Base-by-base conservation (phyloP, 2,797 vertebrate species). In the Phalanger gymnotis region DNA sequence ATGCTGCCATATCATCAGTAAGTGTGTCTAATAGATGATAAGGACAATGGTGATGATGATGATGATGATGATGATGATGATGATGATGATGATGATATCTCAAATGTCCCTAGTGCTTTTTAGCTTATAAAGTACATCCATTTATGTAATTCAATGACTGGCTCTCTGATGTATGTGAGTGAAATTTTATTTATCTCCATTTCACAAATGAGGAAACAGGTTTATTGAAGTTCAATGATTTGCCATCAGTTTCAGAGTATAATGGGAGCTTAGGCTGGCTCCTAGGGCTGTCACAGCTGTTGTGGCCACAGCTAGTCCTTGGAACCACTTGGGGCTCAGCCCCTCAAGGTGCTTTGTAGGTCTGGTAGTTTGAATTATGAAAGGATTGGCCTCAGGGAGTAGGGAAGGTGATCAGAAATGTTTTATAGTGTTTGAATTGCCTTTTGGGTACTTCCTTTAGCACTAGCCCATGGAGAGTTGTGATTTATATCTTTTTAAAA, bases 151-250 rank as follows among this genome's bases (percentile, higher is more conserved):
- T 66, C 31, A 2, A 34, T 66, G 30, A 58, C 30, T 31, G 31
- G 9, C 57, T 58, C 28, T 58, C 2, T 58, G 57, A 10, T 58
- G 1, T 57, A 57, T 6, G 28, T 61, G 58, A 61, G 10, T 13
- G 34, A 14, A n/a, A 66, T 66, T n/a, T 66, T 66, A n/a, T 66
- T 66, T 19, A 87, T 25, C 55, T 96, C 93, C 90, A 34, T 92
- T 97, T 96, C 55, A 92, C 13, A 94, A 22, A 12, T 66, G 53
- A 94, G 91, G 93, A 94, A 95, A 54, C 19, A 87, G 73, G 95
- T 34, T 66, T 22, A 5, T 94, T 53, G 61, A 96, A 47, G 5
- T 30, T 2, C 4, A 91, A 9, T 54, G 73, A 92, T 94, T 91
- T 57, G 55, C 90, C 34, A 91, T n/a, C 66, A 40, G 34, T 73